Conservation (phyloP, 2,113 vertebrate genomes). For the Hyaena hyaena region DNA sequence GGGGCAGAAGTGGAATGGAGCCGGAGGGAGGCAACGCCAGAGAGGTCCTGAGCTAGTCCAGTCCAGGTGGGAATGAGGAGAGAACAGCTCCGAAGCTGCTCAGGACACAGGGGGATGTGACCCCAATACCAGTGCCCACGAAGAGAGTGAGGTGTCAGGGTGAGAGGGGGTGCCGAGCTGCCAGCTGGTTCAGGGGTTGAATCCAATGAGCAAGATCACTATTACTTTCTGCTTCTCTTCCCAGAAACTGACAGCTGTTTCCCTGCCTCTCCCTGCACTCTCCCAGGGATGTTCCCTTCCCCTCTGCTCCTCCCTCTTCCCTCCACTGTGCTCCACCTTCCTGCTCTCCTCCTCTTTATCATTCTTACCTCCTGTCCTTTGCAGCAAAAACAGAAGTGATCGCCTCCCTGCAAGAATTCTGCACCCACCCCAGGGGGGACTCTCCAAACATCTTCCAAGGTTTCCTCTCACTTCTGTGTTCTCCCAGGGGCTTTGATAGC, state of each 20-base stretch:
- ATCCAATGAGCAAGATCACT: not conserved
- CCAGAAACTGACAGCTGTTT: not conserved
- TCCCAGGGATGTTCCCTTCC: not conserved
- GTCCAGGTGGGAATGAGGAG: not conserved
- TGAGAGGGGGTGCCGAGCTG: not conserved
- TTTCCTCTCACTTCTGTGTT: not conserved
- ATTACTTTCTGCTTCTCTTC: not conserved
- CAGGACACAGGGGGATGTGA: not conserved
- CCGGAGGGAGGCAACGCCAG: not conserved
- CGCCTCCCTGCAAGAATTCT: not conserved
- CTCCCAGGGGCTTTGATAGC: not conserved
- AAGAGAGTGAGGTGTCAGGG: fast-evolving
- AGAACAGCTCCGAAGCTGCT: too few relatives aligned
- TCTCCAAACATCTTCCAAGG: fast-evolving
- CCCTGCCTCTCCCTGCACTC: not conserved
- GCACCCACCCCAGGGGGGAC: too few relatives aligned
- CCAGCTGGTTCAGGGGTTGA: too few relatives aligned
- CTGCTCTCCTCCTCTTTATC: not conserved
- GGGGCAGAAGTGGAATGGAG: not conserved
- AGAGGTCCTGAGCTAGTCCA: too few relatives aligned
- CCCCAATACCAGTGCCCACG: fast-evolving
- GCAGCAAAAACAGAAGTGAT: not conserved
- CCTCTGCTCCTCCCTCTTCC: not conserved
- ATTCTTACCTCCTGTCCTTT: not conserved
- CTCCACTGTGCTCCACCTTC: not conserved